Evolutionary conservation across 2,888 invertebrate genomes (phyloP), one percentile per base, ranked within the genome.

Genomic region (Torymus aiolomorphi): DNA sequence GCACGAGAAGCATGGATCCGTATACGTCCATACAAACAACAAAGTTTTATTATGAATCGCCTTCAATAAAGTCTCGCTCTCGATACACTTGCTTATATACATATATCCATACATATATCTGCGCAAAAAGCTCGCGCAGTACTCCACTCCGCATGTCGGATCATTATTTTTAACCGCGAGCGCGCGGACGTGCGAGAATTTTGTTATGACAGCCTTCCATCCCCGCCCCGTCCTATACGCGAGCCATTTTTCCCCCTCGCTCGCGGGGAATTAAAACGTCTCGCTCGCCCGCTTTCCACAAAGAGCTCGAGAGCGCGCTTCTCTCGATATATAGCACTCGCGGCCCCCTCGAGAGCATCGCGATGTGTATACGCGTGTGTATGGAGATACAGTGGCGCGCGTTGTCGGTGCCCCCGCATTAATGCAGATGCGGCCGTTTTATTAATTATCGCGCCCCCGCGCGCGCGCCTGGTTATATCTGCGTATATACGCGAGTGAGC

Each of bases 201-300:
- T 66, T 74, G 66, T 74, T 74, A 57, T 74, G 74, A 74, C 65
- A 72, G 72, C 18, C 67, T 42, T 10, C 8, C 31, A 8, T 42
- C 42, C 5, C 42, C 5, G 42, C 42, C 8, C 42, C 1, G 42
- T 8, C 42, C 42, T 42, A 42, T 42, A 24, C 24, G 42, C 2
- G 13, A 18, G 11, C 66, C 42, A 10, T 63, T 42, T 16, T 18
- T 14, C 10, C 16, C 5, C 42, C 42, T 63, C 10, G 12, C n/a
- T n/a, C 42, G 31, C 49, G 14, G 2, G 3, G 70, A 72, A 72
- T 72, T 72, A 62, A 52, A 62, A 54, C 54, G 62, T 54, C 52
- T 62, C 59, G 8, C 52, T 51, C 54, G 12, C 8, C 42, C 42
- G 42, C 52, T 66, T 57, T 72, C 14, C 56, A 51, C 72, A 57